Conservation (phyloP, 2,113 vertebrate genomes). For the Phalacrocorax carbo region DNA sequence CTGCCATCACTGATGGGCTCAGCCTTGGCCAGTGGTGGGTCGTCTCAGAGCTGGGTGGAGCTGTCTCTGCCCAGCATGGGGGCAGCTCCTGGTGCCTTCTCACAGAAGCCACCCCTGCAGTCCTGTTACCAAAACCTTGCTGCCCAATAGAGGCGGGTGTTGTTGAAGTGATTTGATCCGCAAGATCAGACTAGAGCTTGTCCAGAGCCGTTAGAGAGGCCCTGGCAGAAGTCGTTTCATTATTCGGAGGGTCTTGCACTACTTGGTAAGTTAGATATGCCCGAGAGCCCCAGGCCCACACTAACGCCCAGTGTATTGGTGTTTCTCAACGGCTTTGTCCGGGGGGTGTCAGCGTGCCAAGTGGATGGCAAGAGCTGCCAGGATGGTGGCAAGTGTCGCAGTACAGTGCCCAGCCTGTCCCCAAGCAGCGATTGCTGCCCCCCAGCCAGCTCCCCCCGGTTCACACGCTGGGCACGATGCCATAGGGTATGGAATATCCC, state of each 20-base stretch:
- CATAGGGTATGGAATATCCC: too few relatives aligned
- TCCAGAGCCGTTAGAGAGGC: not conserved
- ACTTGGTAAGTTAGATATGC: too few relatives aligned
- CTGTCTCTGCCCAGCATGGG: not conserved
- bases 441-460: too few relatives aligned
- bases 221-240: accelerated
- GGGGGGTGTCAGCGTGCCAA: accelerated
- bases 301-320: not conserved
- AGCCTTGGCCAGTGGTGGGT: accelerated
- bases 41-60: not conserved
- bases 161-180: not conserved
- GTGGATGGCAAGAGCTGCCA: accelerated
- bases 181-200: accelerated
- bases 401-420: not conserved
- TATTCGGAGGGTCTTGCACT: accelerated
- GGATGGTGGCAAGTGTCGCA: not conserved
- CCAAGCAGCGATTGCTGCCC: too few relatives aligned
- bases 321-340: accelerated
- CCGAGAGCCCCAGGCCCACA: not conserved
- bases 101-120: not conserved
- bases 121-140: not conserved
- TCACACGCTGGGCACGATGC: too few relatives aligned
- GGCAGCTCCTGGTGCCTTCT: not conserved
- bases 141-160: not conserved
- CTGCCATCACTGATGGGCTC: not conserved